Conservation (phyloP, 1,140 invertebrate genomes). For the Tribolium madens region DNA sequence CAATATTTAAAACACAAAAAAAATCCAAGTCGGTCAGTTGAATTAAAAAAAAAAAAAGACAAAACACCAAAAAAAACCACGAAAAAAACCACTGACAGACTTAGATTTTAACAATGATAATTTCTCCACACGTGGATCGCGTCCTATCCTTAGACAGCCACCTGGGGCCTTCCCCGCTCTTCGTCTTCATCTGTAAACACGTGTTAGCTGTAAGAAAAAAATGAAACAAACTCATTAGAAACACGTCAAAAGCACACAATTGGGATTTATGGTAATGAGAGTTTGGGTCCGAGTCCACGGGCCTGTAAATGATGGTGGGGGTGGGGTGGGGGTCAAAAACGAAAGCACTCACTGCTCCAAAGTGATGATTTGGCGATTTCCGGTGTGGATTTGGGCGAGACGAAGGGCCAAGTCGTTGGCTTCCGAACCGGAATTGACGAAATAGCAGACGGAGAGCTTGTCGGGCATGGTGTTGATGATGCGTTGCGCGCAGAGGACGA, state of each 20-base stretch:
- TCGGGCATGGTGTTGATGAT: conserved; percentile 85
- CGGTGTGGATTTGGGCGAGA: conserved; percentile 89
- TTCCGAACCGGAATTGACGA: conserved; percentile 99
- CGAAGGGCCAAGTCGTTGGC: conserved; percentile 97
- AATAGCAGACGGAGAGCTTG: conserved; percentile 91
- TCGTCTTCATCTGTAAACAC: conserved; percentile 47
- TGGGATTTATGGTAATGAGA: conserved; percentile 2
- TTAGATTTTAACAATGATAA: conserved; percentile 21
- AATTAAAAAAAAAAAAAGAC: neutral
- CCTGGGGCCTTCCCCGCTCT: neutral
- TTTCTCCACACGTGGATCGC: neutral
- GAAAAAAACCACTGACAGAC: neutral
- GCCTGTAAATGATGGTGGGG: conserved; percentile 10
- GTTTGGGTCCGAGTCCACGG: conserved; percentile 38
- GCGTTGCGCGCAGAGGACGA: conserved; percentile 91
- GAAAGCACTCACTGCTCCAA: conserved; percentile 96
- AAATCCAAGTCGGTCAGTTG: conserved; percentile 35
- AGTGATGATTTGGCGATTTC: conserved; percentile 82
- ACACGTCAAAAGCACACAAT: neutral
- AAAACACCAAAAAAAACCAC: neutral
- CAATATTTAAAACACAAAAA: conserved; percentile 21
- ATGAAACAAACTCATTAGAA: conserved; percentile 63
- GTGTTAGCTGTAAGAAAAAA: conserved; percentile 65
- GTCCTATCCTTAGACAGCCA: neutral
- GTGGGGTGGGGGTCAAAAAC: conserved; percentile 62